These are phyloP conservation scores for Dioctria linearis DNA, from an alignment of 2,888 invertebrate genomes.

Conservation along the genomic window DNA sequence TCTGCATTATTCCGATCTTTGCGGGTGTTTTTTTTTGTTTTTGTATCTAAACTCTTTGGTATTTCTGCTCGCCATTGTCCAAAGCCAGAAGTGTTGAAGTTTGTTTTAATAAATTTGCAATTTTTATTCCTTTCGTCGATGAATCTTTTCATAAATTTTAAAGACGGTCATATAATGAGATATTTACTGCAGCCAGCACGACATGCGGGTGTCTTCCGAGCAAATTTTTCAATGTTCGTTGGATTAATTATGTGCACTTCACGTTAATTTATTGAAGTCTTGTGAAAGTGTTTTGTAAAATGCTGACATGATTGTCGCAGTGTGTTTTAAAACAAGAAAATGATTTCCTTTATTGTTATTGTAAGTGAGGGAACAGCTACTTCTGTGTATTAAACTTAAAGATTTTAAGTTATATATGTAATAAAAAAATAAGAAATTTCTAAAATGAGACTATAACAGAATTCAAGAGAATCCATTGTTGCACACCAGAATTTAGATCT, in stretches of 20 bases:
- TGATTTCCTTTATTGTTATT: no score
- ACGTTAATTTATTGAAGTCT: background rate
- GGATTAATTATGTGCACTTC: background rate
- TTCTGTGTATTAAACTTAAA: no score
- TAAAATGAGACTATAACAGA: no score
- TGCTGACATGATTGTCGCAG: no score
- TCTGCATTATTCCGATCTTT: background rate
- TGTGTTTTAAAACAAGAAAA: no score
- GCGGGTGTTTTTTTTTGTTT: constrained; percentile 29
- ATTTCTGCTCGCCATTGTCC: constrained; percentile 1
- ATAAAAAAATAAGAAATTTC: no score
- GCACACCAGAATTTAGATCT: no score
- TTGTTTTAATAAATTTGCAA: constrained; percentile 48
- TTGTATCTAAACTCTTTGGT: background rate
- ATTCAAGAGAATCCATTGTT: no score
- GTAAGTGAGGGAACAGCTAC: no score
- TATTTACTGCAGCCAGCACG: constrained; percentile 6
- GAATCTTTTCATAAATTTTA: background rate
- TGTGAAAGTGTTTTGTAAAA: no score
- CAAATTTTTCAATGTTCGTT: background rate
- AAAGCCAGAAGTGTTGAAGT: background rate
- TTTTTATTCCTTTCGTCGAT: constrained; percentile 24
- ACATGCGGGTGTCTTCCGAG: background rate
- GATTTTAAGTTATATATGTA: no score
- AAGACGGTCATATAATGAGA: constrained; percentile 20